These are phyloP conservation scores for Drosophila ezoana DNA, from an alignment of 2,888 invertebrate species.

Conservation along the genomic window DNA sequence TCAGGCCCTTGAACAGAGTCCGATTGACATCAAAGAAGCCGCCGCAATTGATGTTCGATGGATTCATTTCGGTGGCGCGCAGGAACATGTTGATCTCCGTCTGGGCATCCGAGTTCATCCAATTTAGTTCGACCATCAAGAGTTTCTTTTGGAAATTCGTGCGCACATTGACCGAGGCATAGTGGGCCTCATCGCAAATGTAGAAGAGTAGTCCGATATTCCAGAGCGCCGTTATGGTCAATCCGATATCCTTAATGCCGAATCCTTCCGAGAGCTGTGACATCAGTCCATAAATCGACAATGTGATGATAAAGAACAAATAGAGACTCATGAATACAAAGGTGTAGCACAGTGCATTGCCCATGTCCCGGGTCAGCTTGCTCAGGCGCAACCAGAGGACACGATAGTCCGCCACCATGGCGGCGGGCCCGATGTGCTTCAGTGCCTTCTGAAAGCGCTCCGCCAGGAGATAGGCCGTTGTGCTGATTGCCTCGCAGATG, in stretches of 20 bases:
- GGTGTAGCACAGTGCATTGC: slow-evolving; percentile 89
- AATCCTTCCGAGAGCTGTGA: slow-evolving; percentile 91
- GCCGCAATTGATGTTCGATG: slow-evolving; percentile 90
- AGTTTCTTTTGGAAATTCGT: slow-evolving; percentile 91
- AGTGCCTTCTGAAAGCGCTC: slow-evolving; percentile 90
- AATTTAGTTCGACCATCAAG: slow-evolving; percentile 89
- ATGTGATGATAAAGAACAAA: slow-evolving; percentile 89
- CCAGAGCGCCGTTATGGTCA: slow-evolving; percentile 89
- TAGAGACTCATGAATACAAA: slow-evolving; percentile 89
- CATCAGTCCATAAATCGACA: slow-evolving; percentile 90
- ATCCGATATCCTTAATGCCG: slow-evolving; percentile 90
- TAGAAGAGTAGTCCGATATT: slow-evolving; percentile 89
- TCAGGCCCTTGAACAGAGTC: slow-evolving; percentile 90
- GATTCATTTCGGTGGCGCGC: slow-evolving; percentile 91
- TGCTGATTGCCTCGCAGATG: slow-evolving; percentile 88
- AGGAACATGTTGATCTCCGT: slow-evolving; percentile 92
- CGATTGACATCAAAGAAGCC: slow-evolving; percentile 91
- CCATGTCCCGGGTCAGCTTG: slow-evolving; percentile 88
- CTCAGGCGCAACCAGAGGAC: slow-evolving; percentile 90
- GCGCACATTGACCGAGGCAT: slow-evolving; percentile 90
- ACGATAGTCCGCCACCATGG: slow-evolving; percentile 89
- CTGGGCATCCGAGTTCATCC: slow-evolving; percentile 91
- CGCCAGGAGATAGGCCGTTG: slow-evolving; percentile 88
- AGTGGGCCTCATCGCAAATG: slow-evolving; percentile 90
- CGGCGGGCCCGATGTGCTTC: slow-evolving; percentile 89